Evolutionary conservation across 2,888 invertebrate genomes (phyloP).

Genomic region (Microplitis manilae): DNA sequence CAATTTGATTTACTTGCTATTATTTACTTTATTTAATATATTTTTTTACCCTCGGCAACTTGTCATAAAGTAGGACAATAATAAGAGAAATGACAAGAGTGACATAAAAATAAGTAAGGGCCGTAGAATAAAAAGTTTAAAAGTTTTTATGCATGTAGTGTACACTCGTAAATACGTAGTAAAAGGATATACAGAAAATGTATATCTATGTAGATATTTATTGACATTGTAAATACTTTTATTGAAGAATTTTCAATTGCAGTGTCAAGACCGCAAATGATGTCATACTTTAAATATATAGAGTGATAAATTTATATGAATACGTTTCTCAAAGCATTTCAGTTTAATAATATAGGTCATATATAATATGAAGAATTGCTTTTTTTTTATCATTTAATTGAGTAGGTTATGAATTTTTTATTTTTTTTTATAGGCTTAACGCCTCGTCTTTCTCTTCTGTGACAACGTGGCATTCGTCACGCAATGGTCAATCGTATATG

Average conservation of each 20-base stretch:
- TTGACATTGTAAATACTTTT: not conserved
- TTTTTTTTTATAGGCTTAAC: not conserved
- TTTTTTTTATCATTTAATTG: not conserved
- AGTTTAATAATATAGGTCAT: not conserved
- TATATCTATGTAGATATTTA: not conserved
- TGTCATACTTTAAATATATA: not conserved
- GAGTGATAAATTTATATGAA: not conserved
- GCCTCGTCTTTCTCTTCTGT: not conserved
- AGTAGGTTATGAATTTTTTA: not conserved
- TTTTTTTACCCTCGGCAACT: not conserved
- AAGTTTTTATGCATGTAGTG: not conserved
- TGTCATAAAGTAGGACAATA: not conserved
- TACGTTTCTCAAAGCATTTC: not conserved
- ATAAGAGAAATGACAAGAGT: not conserved
- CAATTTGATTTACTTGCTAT: not conserved
- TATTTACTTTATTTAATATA: not conserved
- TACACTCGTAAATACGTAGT: not conserved
- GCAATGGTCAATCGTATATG: not conserved
- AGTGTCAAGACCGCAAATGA: not conserved
- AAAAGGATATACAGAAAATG: not conserved
- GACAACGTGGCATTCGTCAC: not conserved
- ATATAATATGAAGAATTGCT: not conserved
- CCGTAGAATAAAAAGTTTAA: not conserved
- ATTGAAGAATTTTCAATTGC: not conserved
- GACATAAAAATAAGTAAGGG: not conserved